Conservation (phyloP, 2,797 vertebrate genomes). For the Siniperca undulata region DNA sequence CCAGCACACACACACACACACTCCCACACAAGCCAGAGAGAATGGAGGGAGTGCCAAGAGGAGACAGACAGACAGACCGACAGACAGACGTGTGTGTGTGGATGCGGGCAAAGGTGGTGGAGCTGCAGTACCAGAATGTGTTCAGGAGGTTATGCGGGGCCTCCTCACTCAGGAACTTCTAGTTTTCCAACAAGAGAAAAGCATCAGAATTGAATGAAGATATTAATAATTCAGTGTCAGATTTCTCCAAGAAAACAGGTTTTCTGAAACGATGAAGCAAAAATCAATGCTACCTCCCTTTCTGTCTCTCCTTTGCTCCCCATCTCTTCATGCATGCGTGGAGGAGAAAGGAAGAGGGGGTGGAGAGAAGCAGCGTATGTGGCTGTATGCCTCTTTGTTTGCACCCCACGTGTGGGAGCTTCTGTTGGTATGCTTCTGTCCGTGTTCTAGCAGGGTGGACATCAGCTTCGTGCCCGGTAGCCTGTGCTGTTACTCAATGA, state of each 20-base stretch:
- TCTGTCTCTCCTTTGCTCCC: constrained; percentile 47
- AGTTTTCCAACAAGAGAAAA: constrained; percentile 80
- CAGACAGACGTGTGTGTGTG: constrained; percentile 45
- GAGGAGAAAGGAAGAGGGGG: constrained; percentile 52
- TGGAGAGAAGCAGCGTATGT: constrained; percentile 53
- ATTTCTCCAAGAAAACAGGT: constrained; percentile 84
- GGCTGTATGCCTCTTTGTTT: constrained; percentile 69
- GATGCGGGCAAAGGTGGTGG: constrained; percentile 50
- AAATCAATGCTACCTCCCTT: constrained; percentile 82
- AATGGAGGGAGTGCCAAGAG: constrained; percentile 70
- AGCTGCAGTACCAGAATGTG: constrained; percentile 44
- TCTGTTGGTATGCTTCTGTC: constrained; percentile 55
- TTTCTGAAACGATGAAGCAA: constrained; percentile 81
- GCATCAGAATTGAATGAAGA: constrained; percentile 87
- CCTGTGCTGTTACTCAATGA: constrained; percentile 64
- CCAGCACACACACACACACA: constrained; percentile 58
- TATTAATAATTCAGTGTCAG: constrained; percentile 87
- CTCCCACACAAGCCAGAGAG: constrained; percentile 75
- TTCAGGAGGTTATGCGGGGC: constrained; percentile 60
- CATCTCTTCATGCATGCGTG: constrained; percentile 55
- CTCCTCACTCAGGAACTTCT: constrained; percentile 77
- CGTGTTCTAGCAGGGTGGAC: constrained; percentile 64
- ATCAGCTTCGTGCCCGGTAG: constrained; percentile 69
- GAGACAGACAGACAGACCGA: constrained; percentile 70
- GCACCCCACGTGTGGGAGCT: constrained; percentile 66